These are phyloP conservation scores for Melanotaenia nigrans DNA, from an alignment of 2,797 vertebrate species.

Conservation along the genomic window DNA sequence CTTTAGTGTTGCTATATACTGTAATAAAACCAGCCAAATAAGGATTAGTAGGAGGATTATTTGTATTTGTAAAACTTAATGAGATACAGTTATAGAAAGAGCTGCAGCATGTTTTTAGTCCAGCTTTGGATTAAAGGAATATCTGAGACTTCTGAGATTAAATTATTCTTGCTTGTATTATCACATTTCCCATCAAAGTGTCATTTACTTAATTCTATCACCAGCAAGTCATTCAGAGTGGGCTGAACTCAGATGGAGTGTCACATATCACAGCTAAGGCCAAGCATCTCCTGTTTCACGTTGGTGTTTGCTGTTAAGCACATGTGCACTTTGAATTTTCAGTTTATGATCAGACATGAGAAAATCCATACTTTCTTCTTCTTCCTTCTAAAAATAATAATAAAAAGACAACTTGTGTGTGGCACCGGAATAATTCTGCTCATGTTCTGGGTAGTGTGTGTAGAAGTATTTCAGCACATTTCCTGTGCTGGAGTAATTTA, in stretches of 20 bases:
- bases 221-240: not conserved
- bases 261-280: slow-evolving; percentile 16
- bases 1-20: slow-evolving; percentile 2
- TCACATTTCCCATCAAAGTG: slow-evolving; percentile 6
- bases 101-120: slow-evolving; percentile 4
- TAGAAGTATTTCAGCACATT: not conserved
- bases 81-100: not conserved
- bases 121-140: not conserved
- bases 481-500: slow-evolving; percentile 3
- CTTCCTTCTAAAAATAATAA: not conserved
- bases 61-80: slow-evolving; percentile 16
- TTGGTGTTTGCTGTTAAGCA: not conserved
- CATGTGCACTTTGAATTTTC: not conserved
- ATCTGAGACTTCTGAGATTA: not conserved
- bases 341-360: not conserved
- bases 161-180: not conserved
- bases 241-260: not conserved
- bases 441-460: not conserved
- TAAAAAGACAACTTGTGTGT: not conserved
- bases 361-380: not conserved
- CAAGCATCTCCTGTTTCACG: slow-evolving; percentile 1
- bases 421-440: not conserved
- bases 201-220: not conserved
- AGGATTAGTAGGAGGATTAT: slow-evolving; percentile 36
- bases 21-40: slow-evolving; percentile 7